phyloP scores from a whole-genome alignment of 2,888 invertebrate species.

The Nomada ferruginata region DNA sequence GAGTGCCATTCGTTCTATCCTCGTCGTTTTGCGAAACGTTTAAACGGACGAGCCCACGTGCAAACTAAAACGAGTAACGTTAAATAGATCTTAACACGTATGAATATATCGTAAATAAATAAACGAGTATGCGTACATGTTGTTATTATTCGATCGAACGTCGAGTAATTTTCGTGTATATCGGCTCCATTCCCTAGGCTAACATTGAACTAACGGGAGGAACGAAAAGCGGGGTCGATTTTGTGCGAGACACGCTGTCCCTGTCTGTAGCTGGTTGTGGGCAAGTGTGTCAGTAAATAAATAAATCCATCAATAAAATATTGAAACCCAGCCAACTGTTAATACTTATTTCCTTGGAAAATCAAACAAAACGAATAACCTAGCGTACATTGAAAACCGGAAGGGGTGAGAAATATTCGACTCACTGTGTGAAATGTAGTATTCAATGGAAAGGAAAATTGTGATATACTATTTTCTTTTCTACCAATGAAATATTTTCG shows the following conservation, averaged over 20 bases:
- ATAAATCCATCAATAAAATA: conserved; percentile 38
- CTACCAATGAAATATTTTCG: too few species aligned
- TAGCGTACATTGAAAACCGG: too few species aligned
- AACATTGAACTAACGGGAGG: conserved; percentile 6
- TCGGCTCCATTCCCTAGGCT: conserved; percentile 31
- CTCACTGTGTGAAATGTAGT: too few species aligned
- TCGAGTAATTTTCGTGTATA: conserved; percentile 27
- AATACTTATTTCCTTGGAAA: too few species aligned
- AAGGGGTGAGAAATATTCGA: too few species aligned
- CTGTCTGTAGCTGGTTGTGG: conserved; percentile 18
- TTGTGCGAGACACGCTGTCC: conserved; percentile 14
- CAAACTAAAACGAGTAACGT: not conserved
- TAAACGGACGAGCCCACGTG: not conserved
- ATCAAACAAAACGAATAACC: too few species aligned
- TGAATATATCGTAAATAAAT: not conserved
- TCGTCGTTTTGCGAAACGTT: conserved; percentile 19
- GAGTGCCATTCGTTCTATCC: conserved; percentile 1
- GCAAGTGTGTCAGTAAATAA: conserved; percentile 43
- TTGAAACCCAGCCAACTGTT: not conserved
- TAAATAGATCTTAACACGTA: too few species aligned
- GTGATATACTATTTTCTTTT: too few species aligned
- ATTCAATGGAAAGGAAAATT: too few species aligned
- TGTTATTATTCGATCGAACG: conserved; percentile 47
- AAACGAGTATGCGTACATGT: conserved; percentile 9
- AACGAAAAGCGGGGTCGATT: conserved; percentile 6